phyloP scores from a whole-genome alignment of 2,113 vertebrate species.

The Salvelinus fontinalis region DNA sequence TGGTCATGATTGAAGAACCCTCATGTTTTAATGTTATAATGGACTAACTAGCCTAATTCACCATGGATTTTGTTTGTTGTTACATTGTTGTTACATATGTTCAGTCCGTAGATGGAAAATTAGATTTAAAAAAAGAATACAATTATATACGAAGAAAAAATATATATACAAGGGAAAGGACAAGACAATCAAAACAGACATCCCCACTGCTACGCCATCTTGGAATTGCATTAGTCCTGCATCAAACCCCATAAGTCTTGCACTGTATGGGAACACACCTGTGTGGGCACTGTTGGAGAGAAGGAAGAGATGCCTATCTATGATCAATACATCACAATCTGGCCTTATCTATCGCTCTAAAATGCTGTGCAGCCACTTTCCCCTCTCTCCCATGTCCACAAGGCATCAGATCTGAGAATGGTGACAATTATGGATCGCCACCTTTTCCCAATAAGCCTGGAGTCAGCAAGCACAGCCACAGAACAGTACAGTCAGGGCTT shows the following conservation, averaged over 20 bases:
- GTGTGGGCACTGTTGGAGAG: slow-evolving; percentile 56
- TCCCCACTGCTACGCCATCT: too few relatives aligned
- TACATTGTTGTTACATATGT: too few relatives aligned
- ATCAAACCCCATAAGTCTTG: slow-evolving; percentile 44
- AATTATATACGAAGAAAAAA: too few relatives aligned
- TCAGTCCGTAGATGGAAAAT: too few relatives aligned
- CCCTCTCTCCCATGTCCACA: slow-evolving; percentile 51
- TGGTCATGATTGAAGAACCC: slow-evolving; percentile 11
- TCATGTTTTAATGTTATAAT: not conserved
- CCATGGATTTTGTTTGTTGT: slow-evolving; percentile 7
- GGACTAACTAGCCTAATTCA: not conserved
- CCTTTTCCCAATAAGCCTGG: slow-evolving; percentile 48
- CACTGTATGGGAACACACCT: slow-evolving; percentile 29
- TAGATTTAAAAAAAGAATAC: too few relatives aligned
- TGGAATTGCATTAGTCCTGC: slow-evolving; percentile 29
- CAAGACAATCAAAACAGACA: too few relatives aligned
- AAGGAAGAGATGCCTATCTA: slow-evolving; percentile 62
- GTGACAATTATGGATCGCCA: slow-evolving; percentile 60
- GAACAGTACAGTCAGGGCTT: slow-evolving; percentile 9
- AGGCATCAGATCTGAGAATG: slow-evolving; percentile 41
- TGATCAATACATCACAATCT: slow-evolving; percentile 71
- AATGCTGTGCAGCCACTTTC: slow-evolving; percentile 59
- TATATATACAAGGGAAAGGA: too few relatives aligned
- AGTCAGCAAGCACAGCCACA: slow-evolving; percentile 31
- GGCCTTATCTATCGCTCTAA: slow-evolving; percentile 62